These are phyloP conservation scores for Pemphredon lugubris DNA, from an alignment of 2,888 invertebrate genomes.

Conservation along the genomic window DNA sequence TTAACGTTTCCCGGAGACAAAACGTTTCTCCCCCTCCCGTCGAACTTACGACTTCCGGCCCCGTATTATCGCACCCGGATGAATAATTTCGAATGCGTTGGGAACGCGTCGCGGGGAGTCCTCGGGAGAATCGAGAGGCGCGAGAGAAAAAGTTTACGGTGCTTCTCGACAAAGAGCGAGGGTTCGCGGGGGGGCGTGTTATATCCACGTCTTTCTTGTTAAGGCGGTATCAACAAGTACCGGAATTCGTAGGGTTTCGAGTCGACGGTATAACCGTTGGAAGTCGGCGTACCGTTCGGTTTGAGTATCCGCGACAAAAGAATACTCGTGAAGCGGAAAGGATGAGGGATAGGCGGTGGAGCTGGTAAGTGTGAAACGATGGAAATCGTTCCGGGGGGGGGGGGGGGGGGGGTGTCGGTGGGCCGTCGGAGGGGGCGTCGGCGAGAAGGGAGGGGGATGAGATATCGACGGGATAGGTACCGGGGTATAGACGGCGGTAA, in stretches of 20 bases:
- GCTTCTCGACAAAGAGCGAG: slow-evolving; percentile 8
- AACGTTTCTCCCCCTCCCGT: too few relatives aligned
- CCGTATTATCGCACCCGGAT: too few relatives aligned
- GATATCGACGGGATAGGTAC: slow-evolving; percentile 60
- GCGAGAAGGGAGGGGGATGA: slow-evolving; percentile 37
- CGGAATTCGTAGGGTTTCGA: background rate
- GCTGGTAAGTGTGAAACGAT: slow-evolving; percentile 57
- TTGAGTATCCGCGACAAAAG: slow-evolving; percentile 46
- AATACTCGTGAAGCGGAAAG: slow-evolving; percentile 42
- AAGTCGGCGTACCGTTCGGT: background rate
- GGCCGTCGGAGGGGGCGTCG: background rate
- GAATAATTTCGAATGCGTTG: background rate
- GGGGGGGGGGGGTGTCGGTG: slow-evolving; percentile 17
- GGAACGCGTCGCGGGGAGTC: background rate
- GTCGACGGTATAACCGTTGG: slow-evolving; percentile 1
- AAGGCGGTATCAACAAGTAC: slow-evolving; percentile 49
- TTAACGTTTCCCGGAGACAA: too few relatives aligned
- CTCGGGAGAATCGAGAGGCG: background rate
- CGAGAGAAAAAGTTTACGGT: background rate
- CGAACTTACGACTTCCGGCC: too few relatives aligned
- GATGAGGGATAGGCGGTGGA: slow-evolving; percentile 28
- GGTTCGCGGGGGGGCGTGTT: slow-evolving; percentile 43
- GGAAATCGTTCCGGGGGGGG: slow-evolving; percentile 43
- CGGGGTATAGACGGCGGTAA: slow-evolving; percentile 57
- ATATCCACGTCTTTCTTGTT: slow-evolving; percentile 1